These are phyloP conservation scores for Eristalis pertinax DNA, from an alignment of 2,888 invertebrate genomes.

Conservation along the genomic window DNA sequence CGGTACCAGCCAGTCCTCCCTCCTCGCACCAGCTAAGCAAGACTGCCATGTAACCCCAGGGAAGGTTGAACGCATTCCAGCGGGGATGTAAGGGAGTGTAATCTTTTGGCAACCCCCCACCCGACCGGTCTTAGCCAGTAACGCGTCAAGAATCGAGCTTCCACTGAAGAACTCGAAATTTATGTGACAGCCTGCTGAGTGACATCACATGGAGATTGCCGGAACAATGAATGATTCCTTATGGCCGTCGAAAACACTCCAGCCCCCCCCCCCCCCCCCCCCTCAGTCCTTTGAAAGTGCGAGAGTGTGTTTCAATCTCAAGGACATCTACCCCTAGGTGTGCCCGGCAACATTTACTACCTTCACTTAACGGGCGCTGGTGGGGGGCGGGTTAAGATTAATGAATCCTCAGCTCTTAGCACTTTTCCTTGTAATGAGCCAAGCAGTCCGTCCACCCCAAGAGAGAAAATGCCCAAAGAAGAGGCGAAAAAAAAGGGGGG, in stretches of 20 bases:
- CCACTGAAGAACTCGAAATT: conserved; percentile 39
- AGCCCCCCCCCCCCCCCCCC: too few relatives aligned
- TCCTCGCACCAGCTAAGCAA: neutral
- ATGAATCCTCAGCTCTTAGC: conserved; percentile 51
- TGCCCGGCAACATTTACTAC: conserved; percentile 17
- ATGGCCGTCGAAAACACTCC: neutral
- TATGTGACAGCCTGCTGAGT: conserved; percentile 31
- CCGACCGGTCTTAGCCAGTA: neutral
- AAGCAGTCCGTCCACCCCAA: conserved; percentile 4
- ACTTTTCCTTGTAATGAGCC: conserved; percentile 47
- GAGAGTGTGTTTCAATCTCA: neutral
- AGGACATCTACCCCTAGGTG: neutral
- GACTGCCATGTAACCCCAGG: neutral
- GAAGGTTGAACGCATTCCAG: neutral
- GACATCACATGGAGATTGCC: conserved; percentile 40
- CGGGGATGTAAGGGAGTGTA: neutral
- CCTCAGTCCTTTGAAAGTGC: neutral
- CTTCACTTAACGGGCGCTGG: conserved; percentile 44
- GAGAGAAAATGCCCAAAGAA: neutral
- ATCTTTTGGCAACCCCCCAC: neutral
- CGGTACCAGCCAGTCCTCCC: too few relatives aligned
- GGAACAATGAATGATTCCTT: conserved; percentile 36
- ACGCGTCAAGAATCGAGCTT: conserved; percentile 17
- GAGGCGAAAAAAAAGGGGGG: too few relatives aligned
- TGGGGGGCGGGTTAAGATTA: conserved; percentile 34